phyloP scores from a whole-genome alignment of 2,797 vertebrate species.

The Poeciliopsis presidionis region DNA sequence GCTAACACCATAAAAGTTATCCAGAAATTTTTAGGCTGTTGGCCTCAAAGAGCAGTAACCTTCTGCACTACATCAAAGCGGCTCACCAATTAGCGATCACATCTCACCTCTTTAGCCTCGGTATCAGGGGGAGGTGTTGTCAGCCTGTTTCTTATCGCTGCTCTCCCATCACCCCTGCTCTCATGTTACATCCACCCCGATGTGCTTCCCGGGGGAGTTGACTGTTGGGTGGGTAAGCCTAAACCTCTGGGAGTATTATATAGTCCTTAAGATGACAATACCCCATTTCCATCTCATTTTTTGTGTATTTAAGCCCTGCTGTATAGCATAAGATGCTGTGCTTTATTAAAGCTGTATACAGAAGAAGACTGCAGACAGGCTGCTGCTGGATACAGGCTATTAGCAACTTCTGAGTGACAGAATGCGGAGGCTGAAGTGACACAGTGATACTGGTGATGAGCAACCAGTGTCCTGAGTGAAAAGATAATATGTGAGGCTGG shows the following conservation, averaged over 20 bases:
- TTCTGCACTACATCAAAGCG: slow-evolving; percentile 43
- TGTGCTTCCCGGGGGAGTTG: slow-evolving; percentile 58
- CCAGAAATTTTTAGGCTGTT: slow-evolving; percentile 7
- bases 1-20: slow-evolving; percentile 61
- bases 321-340: slow-evolving; percentile 31
- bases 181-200: slow-evolving; percentile 67
- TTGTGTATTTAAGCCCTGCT: slow-evolving; percentile 31
- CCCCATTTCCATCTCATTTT: slow-evolving; percentile 24
- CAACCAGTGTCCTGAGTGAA: slow-evolving; percentile 47
- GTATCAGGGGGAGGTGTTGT: slow-evolving; percentile 67
- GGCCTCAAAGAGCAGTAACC: slow-evolving; percentile 26
- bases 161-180: slow-evolving; percentile 57
- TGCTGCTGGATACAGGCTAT: slow-evolving; percentile 52
- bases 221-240: slow-evolving; percentile 59
- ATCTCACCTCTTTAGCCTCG: slow-evolving; percentile 55
- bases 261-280: slow-evolving; percentile 64
- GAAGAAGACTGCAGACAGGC: slow-evolving; percentile 39
- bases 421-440: slow-evolving; percentile 70
- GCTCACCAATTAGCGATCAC: slow-evolving; percentile 65
- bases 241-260: slow-evolving; percentile 61
- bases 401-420: slow-evolving; percentile 69
- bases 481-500: slow-evolving; percentile 47
- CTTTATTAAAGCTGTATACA: slow-evolving; percentile 47
- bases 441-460: slow-evolving; percentile 59
- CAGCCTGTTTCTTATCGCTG: slow-evolving; percentile 49